Conservation (phyloP, 2,797 vertebrate genomes). For the Centroberyx gerrardi region DNA sequence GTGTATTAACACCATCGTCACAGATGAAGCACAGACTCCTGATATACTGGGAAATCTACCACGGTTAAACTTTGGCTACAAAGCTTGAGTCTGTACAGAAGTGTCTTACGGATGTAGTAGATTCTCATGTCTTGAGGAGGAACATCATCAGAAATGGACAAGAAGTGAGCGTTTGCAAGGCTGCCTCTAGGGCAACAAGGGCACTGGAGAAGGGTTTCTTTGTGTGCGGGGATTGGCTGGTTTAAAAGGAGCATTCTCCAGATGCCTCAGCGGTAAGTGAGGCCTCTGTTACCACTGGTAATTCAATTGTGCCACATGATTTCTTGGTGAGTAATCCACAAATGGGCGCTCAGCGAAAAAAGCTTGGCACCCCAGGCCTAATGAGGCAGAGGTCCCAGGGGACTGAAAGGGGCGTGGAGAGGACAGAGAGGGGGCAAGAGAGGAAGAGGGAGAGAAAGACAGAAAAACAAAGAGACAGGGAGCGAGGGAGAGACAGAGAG, state of each 20-base stretch:
- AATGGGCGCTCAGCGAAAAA: slow-evolving; percentile 74
- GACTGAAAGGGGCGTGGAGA: neutral
- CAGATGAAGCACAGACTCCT: too few relatives aligned
- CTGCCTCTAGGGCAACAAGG: slow-evolving; percentile 56
- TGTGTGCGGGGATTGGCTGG: slow-evolving; percentile 75
- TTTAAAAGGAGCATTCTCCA: slow-evolving; percentile 80
- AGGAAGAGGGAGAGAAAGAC: neutral
- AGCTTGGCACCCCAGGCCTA: slow-evolving; percentile 66
- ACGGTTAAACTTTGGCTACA: neutral
- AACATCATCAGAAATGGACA: slow-evolving; percentile 35
- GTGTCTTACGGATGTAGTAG: slow-evolving; percentile 12
- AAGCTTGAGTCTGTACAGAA: neutral
- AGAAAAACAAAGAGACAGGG: neutral
- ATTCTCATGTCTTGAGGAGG: slow-evolving; percentile 32
- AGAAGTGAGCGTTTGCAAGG: slow-evolving; percentile 42
- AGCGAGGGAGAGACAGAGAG: slow-evolving; percentile 25
- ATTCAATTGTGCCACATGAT: slow-evolving; percentile 81
- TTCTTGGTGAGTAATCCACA: slow-evolving; percentile 81
- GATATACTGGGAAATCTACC: neutral
- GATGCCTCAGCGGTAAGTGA: slow-evolving; percentile 79
- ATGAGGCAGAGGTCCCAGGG: slow-evolving; percentile 54
- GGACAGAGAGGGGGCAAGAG: neutral
- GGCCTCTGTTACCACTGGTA: slow-evolving; percentile 76
- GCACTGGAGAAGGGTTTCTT: slow-evolving; percentile 76
- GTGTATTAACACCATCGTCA: too few relatives aligned